phyloP scores from a whole-genome alignment of 2,888 invertebrate genomes.

The Koerneria pararmatus region DNA sequence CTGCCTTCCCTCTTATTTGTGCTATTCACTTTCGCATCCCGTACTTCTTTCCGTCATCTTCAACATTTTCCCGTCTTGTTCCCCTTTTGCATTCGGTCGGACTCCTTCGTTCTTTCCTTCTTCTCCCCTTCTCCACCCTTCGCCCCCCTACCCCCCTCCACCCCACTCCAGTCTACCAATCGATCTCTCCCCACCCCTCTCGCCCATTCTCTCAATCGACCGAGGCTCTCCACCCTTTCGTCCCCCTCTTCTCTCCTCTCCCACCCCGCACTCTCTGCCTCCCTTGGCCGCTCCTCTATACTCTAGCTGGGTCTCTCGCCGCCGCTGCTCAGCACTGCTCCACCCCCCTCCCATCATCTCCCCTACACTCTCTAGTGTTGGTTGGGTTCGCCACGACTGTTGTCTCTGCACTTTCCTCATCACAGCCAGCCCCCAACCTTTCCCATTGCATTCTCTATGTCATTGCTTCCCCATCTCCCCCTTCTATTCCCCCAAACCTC shows the following conservation, averaged over 20 bases:
- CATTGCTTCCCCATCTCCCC: slow-evolving; percentile 21
- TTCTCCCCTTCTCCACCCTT: slow-evolving; percentile 6
- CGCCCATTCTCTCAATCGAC: slow-evolving; percentile 24
- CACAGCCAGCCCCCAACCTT: background rate
- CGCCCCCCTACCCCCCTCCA: background rate
- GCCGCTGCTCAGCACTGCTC: slow-evolving; percentile 8
- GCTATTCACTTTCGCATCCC: slow-evolving; percentile 7
- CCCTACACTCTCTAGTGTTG: slow-evolving; percentile 12
- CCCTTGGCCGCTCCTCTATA: slow-evolving; percentile 2
- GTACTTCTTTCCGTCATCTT: background rate
- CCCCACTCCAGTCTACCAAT: background rate
- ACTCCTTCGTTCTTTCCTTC: slow-evolving; percentile 4
- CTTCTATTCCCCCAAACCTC: slow-evolving; percentile 28
- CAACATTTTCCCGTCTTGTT: background rate
- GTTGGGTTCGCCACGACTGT: slow-evolving; percentile 13
- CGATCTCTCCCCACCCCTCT: slow-evolving; percentile 26
- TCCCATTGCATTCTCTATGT: slow-evolving; percentile 10
- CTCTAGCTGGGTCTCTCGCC: slow-evolving; percentile 6
- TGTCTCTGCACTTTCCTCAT: slow-evolving; percentile 3
- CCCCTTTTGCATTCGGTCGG: background rate
- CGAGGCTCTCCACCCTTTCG: slow-evolving; percentile 17
- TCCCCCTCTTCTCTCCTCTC: background rate
- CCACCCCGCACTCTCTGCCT: slow-evolving; percentile 5
- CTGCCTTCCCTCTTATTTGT: background rate
- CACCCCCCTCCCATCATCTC: background rate